Evolutionary conservation across 2,113 vertebrate genomes (phyloP), one percentile per base, ranked within the genome.

Genomic region (Promerops cafer): DNA sequence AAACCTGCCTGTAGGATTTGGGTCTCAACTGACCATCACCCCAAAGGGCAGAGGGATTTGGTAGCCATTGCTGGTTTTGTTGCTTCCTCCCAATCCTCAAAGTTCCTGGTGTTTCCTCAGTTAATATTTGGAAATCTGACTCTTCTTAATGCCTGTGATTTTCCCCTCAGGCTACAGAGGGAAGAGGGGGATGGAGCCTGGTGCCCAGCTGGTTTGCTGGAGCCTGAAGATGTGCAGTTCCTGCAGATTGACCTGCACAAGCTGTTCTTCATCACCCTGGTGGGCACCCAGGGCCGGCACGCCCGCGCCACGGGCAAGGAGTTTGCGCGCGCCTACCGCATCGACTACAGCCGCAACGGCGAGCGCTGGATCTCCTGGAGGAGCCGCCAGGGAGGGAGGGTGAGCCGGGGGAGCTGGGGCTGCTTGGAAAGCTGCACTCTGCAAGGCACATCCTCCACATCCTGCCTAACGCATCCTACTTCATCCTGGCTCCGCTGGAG

Each of bases 151-250:
- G 4, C 0, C 1, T 47, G 17, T 39, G 10, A 12, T 61, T 83
- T 83, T 23, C 65, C 57, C 42, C 14, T 79, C 94, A 99, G 99
- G 94, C 88, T 99, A 80, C 98, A 99, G 70, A 97, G 97, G 52
- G 99, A 99, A 90, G 98, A 98, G 27, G 99, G 99, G 0, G 99
- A 99, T 2, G 99, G 99, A 2, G 99, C 99, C n/a, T 99, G 99
- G 99, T 99, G 99, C 94, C 99, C 99, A 1, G 97, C 98, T 14
- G 98, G 98, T 9, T 98, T 98, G 37, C 95, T 98, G 84, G 97
- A 98, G 89, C 98, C 98, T 2, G 97, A 98, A 39, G 98, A 99
- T 21, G 98, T 97, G 22, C 98, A 99, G 97, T 99, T 98, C 97
- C 98, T 99, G 81, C 99, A 99, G 97, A 98, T 99, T 31, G 98